phyloP scores from a whole-genome alignment of 2,113 vertebrate species.

The Melanerpes formicivorus region DNA sequence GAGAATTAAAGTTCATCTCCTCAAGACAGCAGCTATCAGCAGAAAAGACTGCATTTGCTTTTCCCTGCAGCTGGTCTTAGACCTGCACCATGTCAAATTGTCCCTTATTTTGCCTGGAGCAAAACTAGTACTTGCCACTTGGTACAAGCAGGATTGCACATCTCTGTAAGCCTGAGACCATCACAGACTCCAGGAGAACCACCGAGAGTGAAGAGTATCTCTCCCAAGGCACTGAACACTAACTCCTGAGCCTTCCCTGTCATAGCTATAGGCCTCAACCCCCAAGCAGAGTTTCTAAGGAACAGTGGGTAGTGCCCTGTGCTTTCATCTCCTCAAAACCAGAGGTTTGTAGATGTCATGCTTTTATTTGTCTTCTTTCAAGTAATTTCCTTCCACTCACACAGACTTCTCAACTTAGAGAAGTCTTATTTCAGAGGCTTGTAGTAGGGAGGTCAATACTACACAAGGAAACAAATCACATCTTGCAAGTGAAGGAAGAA shows the following conservation, averaged over 20 bases:
- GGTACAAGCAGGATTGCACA: not conserved
- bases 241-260: not conserved
- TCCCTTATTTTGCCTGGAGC: accelerated
- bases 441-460: not conserved
- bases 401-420: not conserved
- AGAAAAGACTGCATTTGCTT: not conserved
- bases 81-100: not conserved
- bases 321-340: not conserved
- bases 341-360: not conserved
- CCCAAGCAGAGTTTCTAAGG: not conserved
- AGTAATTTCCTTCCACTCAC: not conserved
- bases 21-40: not conserved
- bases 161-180: not conserved
- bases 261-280: not conserved
- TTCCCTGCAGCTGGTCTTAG: not conserved
- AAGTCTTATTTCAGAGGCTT: not conserved
- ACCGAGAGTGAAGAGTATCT: not conserved
- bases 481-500: not conserved
- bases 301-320: not conserved
- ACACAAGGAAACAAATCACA: not conserved
- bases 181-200: not conserved
- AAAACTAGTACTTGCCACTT: not conserved
- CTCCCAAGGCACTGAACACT: not conserved
- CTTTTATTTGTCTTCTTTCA: not conserved
- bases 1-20: not conserved